A percentile compares a stretch with the other conserved stretches of the same genome.
These are phyloP conservation scores for Apotomis turbidana DNA, from an alignment of 2,888 invertebrate species.

Conservation along the genomic window DNA sequence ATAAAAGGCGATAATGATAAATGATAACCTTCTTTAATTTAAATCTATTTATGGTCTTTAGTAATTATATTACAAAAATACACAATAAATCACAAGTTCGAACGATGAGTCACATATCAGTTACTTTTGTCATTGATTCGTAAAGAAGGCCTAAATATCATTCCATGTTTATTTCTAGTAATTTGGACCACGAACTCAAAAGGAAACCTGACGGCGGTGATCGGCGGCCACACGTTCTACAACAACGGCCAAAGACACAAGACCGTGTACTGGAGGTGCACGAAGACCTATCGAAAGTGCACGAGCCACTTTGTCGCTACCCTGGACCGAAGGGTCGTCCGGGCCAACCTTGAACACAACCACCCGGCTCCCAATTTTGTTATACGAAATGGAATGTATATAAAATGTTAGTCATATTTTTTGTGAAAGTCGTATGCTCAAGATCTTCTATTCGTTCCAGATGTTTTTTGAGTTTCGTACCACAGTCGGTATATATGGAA, in stretches of 20 bases:
- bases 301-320: conserved; percentile 51
- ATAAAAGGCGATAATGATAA: too few relatives aligned
- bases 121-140: too few relatives aligned
- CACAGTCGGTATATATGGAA: too few relatives aligned
- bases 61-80: too few relatives aligned
- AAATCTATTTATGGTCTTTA: too few relatives aligned
- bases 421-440: background rate
- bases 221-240: conserved; percentile 8
- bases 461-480: too few relatives aligned
- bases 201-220: conserved; percentile 1
- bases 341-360: conserved; percentile 41
- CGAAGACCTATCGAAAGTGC: conserved; percentile 4
- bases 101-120: too few relatives aligned
- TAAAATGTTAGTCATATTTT: background rate
- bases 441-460: too few relatives aligned
- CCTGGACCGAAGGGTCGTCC: conserved; percentile 45
- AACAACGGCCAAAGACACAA: background rate
- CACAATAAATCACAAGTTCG: too few relatives aligned
- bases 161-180: background rate
- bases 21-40: too few relatives aligned
- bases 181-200: conserved; percentile 16
- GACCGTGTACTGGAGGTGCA: conserved; percentile 13
- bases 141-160: too few relatives aligned
- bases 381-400: conserved; percentile 40
- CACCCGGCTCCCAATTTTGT: conserved; percentile 45